Conservation (phyloP, 2,888 invertebrate genomes). For the Drymonia ruficornis region DNA sequence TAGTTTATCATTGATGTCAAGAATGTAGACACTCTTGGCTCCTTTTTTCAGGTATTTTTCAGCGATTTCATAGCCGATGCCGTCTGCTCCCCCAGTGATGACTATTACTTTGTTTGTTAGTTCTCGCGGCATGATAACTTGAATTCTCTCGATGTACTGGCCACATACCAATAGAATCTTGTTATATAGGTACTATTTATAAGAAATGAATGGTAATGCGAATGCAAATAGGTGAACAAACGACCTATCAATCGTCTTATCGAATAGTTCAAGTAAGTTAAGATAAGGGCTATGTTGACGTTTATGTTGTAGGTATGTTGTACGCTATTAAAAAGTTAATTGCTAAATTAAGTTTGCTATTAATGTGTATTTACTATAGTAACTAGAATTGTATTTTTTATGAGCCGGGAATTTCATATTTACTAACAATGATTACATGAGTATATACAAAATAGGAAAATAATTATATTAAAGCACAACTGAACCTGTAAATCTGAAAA, state of each 20-base stretch:
- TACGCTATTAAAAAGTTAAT: too few relatives aligned
- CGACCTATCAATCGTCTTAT: constrained; percentile 3
- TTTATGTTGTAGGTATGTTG: too few relatives aligned
- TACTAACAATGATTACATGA: too few relatives aligned
- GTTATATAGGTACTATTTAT: neutral
- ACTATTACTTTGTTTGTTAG: constrained; percentile 42
- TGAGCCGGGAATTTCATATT: too few relatives aligned
- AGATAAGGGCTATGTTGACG: constrained; percentile 1
- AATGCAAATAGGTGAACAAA: constrained; percentile 19
- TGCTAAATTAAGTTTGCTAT: too few relatives aligned
- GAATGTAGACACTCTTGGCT: constrained; percentile 46
- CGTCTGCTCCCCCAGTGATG: constrained; percentile 80
- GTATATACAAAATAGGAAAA: too few relatives aligned
- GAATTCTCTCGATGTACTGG: constrained; percentile 11
- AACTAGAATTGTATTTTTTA: too few relatives aligned
- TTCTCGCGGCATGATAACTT: constrained; percentile 30
- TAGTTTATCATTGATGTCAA: constrained; percentile 53
- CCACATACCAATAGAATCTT: neutral
- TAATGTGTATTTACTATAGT: too few relatives aligned
- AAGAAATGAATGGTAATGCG: neutral
- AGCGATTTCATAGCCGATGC: constrained; percentile 76
- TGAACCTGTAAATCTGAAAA: too few relatives aligned
- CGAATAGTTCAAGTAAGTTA: constrained; percentile 11
- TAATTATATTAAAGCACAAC: too few relatives aligned
- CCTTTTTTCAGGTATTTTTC: constrained; percentile 71